Base-by-base conservation (phyloP, 2,888 invertebrate species). In the Mesorhabditis spiculigera region DNA sequence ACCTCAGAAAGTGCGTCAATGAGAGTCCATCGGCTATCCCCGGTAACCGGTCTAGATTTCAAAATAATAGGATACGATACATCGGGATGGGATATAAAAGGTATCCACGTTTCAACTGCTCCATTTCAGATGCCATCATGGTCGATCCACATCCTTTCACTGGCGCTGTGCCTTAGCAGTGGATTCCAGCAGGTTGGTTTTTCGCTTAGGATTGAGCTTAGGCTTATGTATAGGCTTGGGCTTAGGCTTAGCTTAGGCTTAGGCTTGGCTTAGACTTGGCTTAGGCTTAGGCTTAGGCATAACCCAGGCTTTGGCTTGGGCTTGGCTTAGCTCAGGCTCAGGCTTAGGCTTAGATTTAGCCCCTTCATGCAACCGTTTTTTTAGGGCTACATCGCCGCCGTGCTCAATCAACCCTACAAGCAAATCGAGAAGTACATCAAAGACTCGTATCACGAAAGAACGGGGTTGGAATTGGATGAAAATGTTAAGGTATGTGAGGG, bases 381-480 rank as follows among this genome's bases (percentile, higher is more conserved):
- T 28, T 28, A 28, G 28, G 72, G 72, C 3, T 72, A 72, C 45
- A 69, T 72, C 8, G 72, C 72, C 42, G 68, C 72, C 4, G 72
- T 72, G 3, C 72, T 72, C 64, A 72, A 72, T 61, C 72, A 68
- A 63, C 72, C 72, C 5, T 72, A 72, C 62, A 50, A 64, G 41
- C 63, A 63, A 8, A 72, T 72, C 61, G 69, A 72, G 69, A 45
- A 50, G 8, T 72, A 66, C 61, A 72, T 72, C 65, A 72, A 72
- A 61, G 69, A 69, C 64, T 66, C 69, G 4, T 65, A 65, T 45
- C 66, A 50, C 4, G 72, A 72, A 43, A 13, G 69, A 61, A 69
- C 67, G 13, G 69, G 69, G 8, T 65, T 62, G 1, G 65, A 61
- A 4, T 62, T 69, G 43, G 44, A 62, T 5, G 67, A 66, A 8